Evolutionary conservation across 2,113 vertebrate species (phyloP), one percentile per base, ranked within the genome.

Genomic region (Laticauda laticaudata): DNA sequence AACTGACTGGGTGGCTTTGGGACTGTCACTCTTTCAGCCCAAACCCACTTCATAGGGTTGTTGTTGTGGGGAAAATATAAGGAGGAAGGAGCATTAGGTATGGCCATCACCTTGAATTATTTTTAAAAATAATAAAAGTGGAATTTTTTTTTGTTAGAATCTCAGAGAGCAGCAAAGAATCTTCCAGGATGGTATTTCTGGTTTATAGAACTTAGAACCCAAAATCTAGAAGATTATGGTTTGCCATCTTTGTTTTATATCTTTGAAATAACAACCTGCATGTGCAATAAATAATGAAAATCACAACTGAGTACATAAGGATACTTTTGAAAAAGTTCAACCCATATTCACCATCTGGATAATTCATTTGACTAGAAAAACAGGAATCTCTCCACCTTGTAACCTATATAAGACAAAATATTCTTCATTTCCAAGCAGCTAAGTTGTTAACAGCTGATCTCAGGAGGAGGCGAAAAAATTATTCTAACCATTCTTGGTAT

Each of bases 371-470:
- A 26, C 24, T 43, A 2, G 29, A 53, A 93, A 81, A 93, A 94
- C 64, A 15, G 29, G 4, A 54, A 2, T 89, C 24, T 95, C 93
- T 94, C 85, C 1, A 88, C 39, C 2, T 56, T 92, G 86, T 92
- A 92, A 87, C 94, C 56, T 94, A 0, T 93, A 89, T 75, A 92
- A 91, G 45, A 89, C 85, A 75, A 93, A 69, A 39, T 64, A 92
- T 5, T 2, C 11, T 29, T 59, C 90, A 89, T 51, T 59, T 24
- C 57, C 88, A 3, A 87, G 26, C 12, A 90, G 81, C 64, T 92
- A 34, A 59, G 54, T 10, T 24, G 43, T 90, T 12, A 20, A 53
- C 5, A 85, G 6, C n/a, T 4, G 69, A 21, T 93, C 90, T 43
- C 21, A 15, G 43, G 91, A 92, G 86, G 85, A 92, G 88, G 86